A percentile compares a stretch with the other conserved stretches of the same genome.
Evolutionary conservation across 2,888 invertebrate genomes (phyloP).

Genomic region (Sisyra terminalis): DNA sequence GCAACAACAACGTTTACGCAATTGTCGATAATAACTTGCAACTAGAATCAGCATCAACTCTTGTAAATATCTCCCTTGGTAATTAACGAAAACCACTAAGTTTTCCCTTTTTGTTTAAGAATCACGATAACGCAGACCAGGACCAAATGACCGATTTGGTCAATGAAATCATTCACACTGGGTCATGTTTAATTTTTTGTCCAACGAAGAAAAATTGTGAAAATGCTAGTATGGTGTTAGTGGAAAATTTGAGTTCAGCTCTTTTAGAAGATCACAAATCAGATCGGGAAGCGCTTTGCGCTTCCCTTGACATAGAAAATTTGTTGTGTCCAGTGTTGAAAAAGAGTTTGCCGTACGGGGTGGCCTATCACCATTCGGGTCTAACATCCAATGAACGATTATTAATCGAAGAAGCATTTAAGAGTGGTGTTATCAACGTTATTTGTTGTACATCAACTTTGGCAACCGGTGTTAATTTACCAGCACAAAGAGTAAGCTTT

Average conservation of each 20-base stretch:
- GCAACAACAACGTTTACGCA: constrained; percentile 36
- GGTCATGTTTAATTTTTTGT: constrained; percentile 81
- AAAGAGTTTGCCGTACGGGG: constrained; percentile 56
- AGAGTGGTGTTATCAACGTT: constrained; percentile 67
- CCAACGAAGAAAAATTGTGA: constrained; percentile 86
- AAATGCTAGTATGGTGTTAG: constrained; percentile 63
- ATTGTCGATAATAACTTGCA: constrained; percentile 23
- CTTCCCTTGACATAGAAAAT: constrained; percentile 48
- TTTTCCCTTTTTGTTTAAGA: constrained; percentile 34
- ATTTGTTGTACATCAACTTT: constrained; percentile 92
- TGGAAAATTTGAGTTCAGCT: not conserved
- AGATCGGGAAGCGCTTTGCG: constrained; percentile 24
- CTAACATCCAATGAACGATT: constrained; percentile 74
- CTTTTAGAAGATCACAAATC: not conserved
- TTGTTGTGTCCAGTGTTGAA: constrained; percentile 47
- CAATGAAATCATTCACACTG: constrained; percentile 59
- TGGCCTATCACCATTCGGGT: constrained; percentile 91
- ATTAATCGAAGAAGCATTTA: constrained; percentile 70
- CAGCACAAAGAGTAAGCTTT: constrained; percentile 55
- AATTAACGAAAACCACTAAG: too few relatives aligned
- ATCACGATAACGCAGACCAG: constrained; percentile 53
- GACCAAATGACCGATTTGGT: constrained; percentile 68
- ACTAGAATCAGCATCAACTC: too few relatives aligned
- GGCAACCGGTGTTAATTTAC: constrained; percentile 95
- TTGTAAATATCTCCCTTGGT: too few relatives aligned